Evolutionary conservation across 1,140 invertebrate genomes (phyloP), one percentile per base, ranked within the genome.

Genomic region (Microplitis demolitor): DNA sequence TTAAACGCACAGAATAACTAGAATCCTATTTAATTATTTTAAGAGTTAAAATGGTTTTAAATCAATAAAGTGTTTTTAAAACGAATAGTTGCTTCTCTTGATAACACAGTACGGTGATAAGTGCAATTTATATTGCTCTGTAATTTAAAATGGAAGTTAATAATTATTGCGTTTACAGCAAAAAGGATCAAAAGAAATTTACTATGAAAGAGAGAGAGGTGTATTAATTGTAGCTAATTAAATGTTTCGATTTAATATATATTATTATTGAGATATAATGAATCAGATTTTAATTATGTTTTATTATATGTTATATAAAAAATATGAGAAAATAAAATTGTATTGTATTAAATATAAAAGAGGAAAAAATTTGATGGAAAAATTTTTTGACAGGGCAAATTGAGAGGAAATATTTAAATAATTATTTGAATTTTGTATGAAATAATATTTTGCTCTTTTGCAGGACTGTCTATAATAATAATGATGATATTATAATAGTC

Each of bases 171-270:
- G 50, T 31, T 58, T 37, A 51, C 37, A 33, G 69, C 8, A 54
- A 71, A 63, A 71, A 71, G 37, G 50, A 71, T 54, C 50, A 71
- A 70, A 70, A 66, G 24, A 24, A 24, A 24, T 24, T 24, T 2
- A 24, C 24, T 24, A 24, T 24, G 24, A 24, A 24, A 24, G 24
- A 33, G 66, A n/a, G 53, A 51, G 11, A 50, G 56, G 37, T 69
- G 9, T 58, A 39, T 70, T 54, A 67, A 69, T 51, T 68, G 33
- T 68, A 74, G 64, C 51, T 60, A 37, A 63, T 66, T 60, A 53
- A 71, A 74, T 45, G 11, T 67, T 74, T 71, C 58, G 39, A 24
- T 37, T 73, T 37, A 68, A 73, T 61, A 71, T 66, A 58, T 16
- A 14, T 45, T 6, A 45, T 45, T 45, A 11, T 45, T 45, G 39